Evolutionary conservation across 2,888 invertebrate genomes (phyloP), one percentile per base, ranked within the genome.

Genomic region (Entomobrya multifasciata): DNA sequence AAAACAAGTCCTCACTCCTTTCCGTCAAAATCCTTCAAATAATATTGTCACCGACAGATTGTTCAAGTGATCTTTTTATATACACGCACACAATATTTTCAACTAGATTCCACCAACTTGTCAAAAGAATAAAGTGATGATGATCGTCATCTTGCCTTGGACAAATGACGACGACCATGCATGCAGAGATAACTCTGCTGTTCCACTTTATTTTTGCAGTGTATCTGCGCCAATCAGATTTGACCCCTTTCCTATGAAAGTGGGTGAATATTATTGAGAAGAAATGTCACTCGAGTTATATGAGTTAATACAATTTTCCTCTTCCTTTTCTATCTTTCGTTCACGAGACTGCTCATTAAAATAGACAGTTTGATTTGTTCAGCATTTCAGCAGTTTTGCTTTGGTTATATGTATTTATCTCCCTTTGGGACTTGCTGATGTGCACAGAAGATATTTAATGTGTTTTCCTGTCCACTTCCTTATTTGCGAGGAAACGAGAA

Each of bases 11-110:
- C 20, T 79, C 49, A 27, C 49, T 15, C 41, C 70, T 44, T 47
- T 20, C 41, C n/a, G 22, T 47, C 52, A 80, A 52, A 55, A 27
- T 67, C 22, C 72, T 81, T 72, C 81, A 81, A 70, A 70, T 70
- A 47, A 70, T 81, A 72, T 81, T 81, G 81, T 81, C 81, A 81
- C 57, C 57, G 57, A 44, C 81, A 81, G 70, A 81, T 70, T 72
- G 81, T 57, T 81, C 81, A 81, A 70, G 79, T 44, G 81, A 57
- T 57, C 57, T 25, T 44, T 36, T 36, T 36, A 8, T 36, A 8
- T 36, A n/a, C n/a, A n/a, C n/a, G n/a, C n/a, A n/a, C n/a, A n/a
- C n/a, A n/a, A n/a, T n/a, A 20, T 11, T 55, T 36, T 41, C 47
- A 25, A 25, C 17, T 60, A 15, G 13, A n/a, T 13, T 44, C 30